phyloP scores from a whole-genome alignment of 2,888 invertebrate genomes.

The Drosophila gaucha region DNA sequence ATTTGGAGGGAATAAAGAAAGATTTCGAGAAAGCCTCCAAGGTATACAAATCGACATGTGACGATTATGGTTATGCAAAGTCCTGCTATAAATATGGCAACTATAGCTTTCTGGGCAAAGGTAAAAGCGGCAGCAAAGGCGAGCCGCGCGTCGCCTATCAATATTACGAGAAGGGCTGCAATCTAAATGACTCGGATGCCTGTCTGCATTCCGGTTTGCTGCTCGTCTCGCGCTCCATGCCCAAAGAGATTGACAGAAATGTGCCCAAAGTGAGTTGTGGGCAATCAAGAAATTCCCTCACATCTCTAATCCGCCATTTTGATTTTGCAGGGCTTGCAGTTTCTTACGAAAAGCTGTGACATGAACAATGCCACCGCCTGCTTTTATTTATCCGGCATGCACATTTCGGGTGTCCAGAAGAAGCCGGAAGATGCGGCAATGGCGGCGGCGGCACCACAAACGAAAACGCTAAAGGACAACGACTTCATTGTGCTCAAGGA shows the following conservation, averaged over 20 bases:
- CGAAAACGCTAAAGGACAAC: conserved; percentile 56
- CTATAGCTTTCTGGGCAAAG: conserved; percentile 89
- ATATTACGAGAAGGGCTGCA: conserved; percentile 93
- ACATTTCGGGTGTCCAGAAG: conserved; percentile 90
- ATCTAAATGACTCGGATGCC: conserved; percentile 88
- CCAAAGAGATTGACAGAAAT: conserved; percentile 86
- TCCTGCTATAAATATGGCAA: conserved; percentile 96
- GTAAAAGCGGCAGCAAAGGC: conserved; percentile 86
- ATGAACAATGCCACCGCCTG: conserved; percentile 89
- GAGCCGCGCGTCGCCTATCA: conserved; percentile 88
- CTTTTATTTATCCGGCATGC: conserved; percentile 92
- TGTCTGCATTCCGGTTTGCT: conserved; percentile 92
- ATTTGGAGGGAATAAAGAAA: conserved; percentile 93
- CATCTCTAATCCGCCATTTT: too few relatives aligned
- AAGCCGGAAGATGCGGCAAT: conserved; percentile 83
- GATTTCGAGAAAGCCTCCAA: conserved; percentile 92
- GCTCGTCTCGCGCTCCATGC: conserved; percentile 87
- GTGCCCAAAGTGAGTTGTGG: conserved; percentile 86
- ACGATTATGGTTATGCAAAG: conserved; percentile 91
- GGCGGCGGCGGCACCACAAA: background rate
- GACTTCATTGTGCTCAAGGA: conserved; percentile 88
- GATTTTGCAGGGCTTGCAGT: conserved; percentile 86
- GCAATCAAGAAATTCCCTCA: too few relatives aligned
- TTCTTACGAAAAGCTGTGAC: conserved; percentile 87
- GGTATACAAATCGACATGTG: conserved; percentile 94